Evolutionary conservation across 2,888 invertebrate species (phyloP).

Genomic region (Dryomyza anilis): DNA sequence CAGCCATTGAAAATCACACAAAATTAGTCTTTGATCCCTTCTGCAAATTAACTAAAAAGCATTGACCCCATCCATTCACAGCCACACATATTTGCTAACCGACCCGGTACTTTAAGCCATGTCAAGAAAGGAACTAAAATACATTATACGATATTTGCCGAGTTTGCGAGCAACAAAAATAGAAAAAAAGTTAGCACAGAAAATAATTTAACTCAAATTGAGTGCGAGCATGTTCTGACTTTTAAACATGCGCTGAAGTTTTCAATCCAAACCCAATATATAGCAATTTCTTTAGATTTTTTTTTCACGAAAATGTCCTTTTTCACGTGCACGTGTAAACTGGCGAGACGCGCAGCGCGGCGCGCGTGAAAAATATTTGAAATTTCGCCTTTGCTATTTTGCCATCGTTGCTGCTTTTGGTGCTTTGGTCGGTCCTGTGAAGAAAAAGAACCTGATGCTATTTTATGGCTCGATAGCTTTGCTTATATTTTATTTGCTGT

Average conservation of each 20-base stretch:
- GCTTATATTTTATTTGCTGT: background rate
- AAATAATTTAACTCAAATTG: conserved; percentile 32
- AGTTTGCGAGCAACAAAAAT: background rate
- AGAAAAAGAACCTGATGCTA: background rate
- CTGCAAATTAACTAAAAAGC: conserved; percentile 20
- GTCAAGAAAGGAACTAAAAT: background rate
- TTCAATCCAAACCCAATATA: too few species aligned
- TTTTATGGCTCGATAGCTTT: conserved; percentile 20
- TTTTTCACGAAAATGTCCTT: background rate
- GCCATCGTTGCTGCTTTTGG: background rate
- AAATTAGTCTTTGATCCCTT: conserved; percentile 12
- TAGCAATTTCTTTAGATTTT: conserved; percentile 15
- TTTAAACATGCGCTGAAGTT: conserved; percentile 28
- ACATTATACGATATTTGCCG: background rate
- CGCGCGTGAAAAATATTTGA: conserved; percentile 16
- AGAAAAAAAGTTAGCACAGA: conserved; percentile 4
- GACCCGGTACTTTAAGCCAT: background rate
- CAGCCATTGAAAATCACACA: background rate
- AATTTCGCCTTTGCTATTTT: background rate
- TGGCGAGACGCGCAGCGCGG: background rate
- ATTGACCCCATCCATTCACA: background rate
- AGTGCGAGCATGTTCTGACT: conserved; percentile 30
- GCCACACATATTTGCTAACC: too few species aligned
- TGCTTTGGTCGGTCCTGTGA: background rate
- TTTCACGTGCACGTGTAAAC: background rate